phyloP scores from a whole-genome alignment of 2,797 vertebrate genomes.

The Ibycter americanus region DNA sequence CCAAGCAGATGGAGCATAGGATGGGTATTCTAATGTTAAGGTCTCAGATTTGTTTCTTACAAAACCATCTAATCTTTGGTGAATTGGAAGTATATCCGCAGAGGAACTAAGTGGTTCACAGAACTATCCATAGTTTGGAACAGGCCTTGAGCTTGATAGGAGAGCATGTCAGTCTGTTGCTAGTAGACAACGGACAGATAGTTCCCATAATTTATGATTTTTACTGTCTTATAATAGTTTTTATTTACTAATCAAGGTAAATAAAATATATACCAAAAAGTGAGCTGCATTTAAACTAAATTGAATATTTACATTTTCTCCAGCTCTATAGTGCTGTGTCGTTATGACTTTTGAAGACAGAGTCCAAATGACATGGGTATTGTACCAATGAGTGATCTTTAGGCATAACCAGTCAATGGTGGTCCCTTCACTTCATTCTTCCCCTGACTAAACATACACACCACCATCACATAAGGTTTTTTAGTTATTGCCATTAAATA shows the following conservation, averaged over 20 bases:
- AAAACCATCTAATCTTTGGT: background rate
- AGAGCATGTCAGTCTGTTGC: background rate
- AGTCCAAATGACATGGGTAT: background rate
- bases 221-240: background rate
- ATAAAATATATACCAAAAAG: background rate
- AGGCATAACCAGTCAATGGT: rapidly evolving
- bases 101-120: background rate
- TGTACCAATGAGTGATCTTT: background rate
- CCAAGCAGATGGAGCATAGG: background rate
- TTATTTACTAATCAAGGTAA: background rate
- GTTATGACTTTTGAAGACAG: background rate
- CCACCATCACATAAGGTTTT: background rate
- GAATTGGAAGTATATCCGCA: background rate
- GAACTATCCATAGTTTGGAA: background rate
- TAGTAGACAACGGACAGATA: background rate
- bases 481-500: background rate
- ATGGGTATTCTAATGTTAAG: background rate
- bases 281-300: background rate
- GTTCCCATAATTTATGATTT: background rate
- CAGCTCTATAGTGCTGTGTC: background rate
- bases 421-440: background rate
- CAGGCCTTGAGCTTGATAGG: background rate
- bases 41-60: background rate
- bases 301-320: background rate
- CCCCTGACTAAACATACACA: background rate